Percentiles rank a stretch among this genome's conserved stretches.
Conservation (phyloP, 2,797 vertebrate species). For the Enteromius thamalakanensis region DNA sequence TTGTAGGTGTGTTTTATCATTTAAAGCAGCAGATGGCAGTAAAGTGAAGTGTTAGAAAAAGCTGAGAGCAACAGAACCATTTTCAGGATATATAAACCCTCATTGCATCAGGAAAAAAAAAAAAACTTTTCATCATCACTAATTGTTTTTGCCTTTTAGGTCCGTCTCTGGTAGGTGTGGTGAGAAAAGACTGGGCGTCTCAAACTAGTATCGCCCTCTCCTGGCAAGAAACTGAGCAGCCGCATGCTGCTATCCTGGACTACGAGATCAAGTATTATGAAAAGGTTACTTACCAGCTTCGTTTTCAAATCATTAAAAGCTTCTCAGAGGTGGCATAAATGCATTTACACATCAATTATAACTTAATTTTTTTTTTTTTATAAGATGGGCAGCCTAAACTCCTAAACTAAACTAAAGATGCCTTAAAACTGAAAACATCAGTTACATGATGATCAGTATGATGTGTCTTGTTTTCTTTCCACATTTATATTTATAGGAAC, state of each 20-base stretch:
- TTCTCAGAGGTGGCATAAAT: background rate
- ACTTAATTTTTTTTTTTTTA: too few relatives aligned
- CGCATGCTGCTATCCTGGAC: constrained; percentile 89
- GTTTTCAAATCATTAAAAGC: background rate
- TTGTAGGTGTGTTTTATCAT: background rate
- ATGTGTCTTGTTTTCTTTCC: background rate
- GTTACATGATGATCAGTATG: background rate
- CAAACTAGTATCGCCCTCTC: constrained; percentile 97
- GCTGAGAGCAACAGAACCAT: background rate
- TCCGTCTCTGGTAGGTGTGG: constrained; percentile 90
- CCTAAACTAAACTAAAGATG: too few relatives aligned
- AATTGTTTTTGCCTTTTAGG: constrained; percentile 74
- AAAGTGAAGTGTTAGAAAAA: background rate
- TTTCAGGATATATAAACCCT: background rate
- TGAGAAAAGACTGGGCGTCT: constrained; percentile 95
- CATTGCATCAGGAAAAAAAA: background rate
- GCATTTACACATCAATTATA: background rate
- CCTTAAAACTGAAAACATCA: background rate
- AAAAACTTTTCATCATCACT: background rate
- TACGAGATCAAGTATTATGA: constrained; percentile 99
- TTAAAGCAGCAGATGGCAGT: background rate
- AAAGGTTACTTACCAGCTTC: constrained; percentile 79
- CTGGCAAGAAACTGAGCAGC: constrained; percentile 92
- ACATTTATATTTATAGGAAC: constrained; percentile 78
- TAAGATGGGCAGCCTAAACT: background rate